Base-by-base conservation (phyloP, 2,888 invertebrate species). In the Apamea monoglypha region DNA sequence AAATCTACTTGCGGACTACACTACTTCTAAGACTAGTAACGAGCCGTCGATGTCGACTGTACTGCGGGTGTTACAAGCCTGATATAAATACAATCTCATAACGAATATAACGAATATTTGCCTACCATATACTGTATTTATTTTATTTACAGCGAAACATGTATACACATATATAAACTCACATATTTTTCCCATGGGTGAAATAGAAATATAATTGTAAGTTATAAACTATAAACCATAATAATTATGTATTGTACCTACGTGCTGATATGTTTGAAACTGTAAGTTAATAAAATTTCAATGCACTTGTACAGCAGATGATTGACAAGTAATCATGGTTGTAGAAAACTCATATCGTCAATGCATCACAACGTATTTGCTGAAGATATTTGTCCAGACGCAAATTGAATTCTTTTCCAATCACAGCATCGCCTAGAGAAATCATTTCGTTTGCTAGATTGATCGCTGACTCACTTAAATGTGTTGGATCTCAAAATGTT, bases 391-490 rank as follows among this genome's bases (percentile, higher is more conserved):
- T 83, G 88, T 86, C 77, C 81, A 82, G 74, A 86, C 74, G 80
- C 88, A 84, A 88, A 88, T 89, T 82, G 81, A 83, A 88, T 89
- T 88, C 68, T 78, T 70, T 82, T 83, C 47, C 88, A 88, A 88
- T 88, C 84, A 83, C 68, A 74, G 36, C 78, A 47, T 61, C 81
- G 85, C 80, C 83, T 89, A 75, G 71, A 84, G 86, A 84, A 76
- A 88, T 87, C 78, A 78, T 81, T 83, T 78, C 81, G 76, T 69
- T 73, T 75, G 64, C 72, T 81, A 63, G 80, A 89, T 81, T 87
- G 88, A 87, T 88, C 76, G 81, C 67, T 70, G 76, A 80, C 82
- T 83, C 76, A 74, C 71, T 77, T 70, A 71, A 25, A 73, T 73
- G 63, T 69, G 73, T 59, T 44, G 44, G 53, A 70, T 63, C 78